These are phyloP conservation scores for Saxicola maurus DNA, from an alignment of 2,797 vertebrate species.

Conservation along the genomic window DNA sequence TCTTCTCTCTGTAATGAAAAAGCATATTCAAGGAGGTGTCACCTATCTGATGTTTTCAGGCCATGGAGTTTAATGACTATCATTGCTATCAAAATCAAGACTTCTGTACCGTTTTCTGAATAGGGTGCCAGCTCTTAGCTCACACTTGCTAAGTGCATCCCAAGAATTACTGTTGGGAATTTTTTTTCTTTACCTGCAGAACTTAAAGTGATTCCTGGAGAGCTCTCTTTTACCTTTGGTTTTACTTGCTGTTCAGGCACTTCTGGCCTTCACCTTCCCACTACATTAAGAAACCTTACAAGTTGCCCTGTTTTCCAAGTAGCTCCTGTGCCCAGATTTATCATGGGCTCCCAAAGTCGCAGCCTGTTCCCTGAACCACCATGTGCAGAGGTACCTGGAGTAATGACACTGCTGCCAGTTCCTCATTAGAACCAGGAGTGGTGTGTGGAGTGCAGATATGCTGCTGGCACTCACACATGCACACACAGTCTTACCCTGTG, in stretches of 20 bases:
- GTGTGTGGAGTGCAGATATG: not conserved
- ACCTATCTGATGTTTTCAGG: not conserved
- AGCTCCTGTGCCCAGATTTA: not conserved
- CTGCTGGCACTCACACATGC: not conserved
- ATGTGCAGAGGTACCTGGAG: not conserved
- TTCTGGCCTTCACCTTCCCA: not conserved
- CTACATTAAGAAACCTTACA: not conserved
- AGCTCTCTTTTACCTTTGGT: not conserved
- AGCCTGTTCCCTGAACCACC: not conserved
- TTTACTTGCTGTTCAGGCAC: not conserved
- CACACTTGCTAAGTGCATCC: not conserved
- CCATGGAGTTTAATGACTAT: not conserved
- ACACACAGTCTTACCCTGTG: not conserved
- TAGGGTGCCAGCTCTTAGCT: not conserved
- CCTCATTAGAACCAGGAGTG: not conserved
- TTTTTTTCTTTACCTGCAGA: not conserved
- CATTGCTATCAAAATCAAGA: not conserved
- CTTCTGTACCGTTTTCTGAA: not conserved
- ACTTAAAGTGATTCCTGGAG: not conserved
- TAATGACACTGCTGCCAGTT: not conserved
- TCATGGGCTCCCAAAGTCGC: not conserved
- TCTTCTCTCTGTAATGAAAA: not conserved
- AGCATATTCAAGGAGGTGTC: not conserved
- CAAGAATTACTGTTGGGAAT: not conserved
- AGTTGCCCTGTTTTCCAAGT: not conserved